phyloP scores from a whole-genome alignment of 2,113 vertebrate species.

The Antennarius striatus region DNA sequence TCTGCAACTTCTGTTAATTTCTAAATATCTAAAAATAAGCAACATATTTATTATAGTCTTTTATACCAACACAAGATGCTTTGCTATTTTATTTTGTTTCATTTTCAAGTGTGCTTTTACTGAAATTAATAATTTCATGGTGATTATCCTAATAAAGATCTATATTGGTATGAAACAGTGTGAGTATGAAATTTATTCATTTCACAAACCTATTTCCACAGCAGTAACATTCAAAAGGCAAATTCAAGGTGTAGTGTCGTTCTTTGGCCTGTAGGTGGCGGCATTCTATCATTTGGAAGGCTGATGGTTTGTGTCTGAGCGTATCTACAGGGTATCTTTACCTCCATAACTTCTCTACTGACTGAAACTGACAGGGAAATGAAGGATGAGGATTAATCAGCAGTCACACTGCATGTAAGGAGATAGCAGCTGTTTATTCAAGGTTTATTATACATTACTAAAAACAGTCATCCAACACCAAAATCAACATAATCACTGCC shows the following conservation, averaged over 20 bases:
- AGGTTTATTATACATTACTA: constrained; percentile 42
- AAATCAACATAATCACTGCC: constrained; percentile 8
- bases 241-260: constrained; percentile 3
- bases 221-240: background rate
- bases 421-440: constrained; percentile 41
- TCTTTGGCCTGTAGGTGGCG: constrained; percentile 34
- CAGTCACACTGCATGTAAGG: too few relatives aligned
- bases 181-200: background rate
- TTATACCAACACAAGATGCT: constrained; percentile 32
- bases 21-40: constrained; percentile 16
- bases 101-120: constrained; percentile 12
- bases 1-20: constrained; percentile 25
- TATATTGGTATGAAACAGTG: constrained; percentile 31
- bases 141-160: constrained; percentile 51
- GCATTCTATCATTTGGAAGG: background rate
- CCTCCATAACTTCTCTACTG: too few relatives aligned
- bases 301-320: too few relatives aligned
- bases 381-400: too few relatives aligned
- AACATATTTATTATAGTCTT: constrained; percentile 62
- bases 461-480: constrained; percentile 15
- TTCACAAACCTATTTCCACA: background rate
- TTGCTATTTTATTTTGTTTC: constrained; percentile 37
- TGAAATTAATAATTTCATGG: background rate
- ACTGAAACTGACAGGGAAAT: too few relatives aligned
- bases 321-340: too few relatives aligned